A percentile compares a stretch with the other conserved stretches of the same genome.
phyloP scores from a whole-genome alignment of 1,140 invertebrate genomes.

The Brachionus rotundiformis region DNA sequence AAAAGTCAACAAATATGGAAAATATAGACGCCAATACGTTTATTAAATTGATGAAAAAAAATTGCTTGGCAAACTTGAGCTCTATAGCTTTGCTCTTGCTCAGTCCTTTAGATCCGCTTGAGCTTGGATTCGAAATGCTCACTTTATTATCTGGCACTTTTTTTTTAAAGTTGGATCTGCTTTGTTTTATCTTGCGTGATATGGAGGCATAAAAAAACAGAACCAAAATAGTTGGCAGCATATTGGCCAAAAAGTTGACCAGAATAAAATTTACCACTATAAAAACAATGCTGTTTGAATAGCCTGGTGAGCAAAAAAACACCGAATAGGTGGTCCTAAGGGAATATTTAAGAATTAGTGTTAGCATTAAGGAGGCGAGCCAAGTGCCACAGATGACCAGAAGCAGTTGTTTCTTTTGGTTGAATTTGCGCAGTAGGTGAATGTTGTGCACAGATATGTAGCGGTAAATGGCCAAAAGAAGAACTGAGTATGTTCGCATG shows the following conservation, averaged over 20 bases:
- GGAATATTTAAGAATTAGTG: not conserved
- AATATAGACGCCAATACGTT: not conserved
- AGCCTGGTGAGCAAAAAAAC: conserved; percentile 21
- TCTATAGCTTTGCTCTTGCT: not conserved
- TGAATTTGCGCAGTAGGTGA: not conserved
- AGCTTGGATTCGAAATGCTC: not conserved
- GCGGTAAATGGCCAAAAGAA: conserved; percentile 9
- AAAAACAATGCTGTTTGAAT: not conserved
- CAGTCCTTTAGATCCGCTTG: not conserved
- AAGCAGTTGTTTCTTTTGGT: not conserved
- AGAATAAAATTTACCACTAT: not conserved
- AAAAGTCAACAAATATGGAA: not conserved
- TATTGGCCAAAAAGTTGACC: not conserved
- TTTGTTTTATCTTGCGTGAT: not conserved
- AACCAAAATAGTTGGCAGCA: not conserved
- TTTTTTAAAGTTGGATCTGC: not conserved
- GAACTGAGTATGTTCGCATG: not conserved
- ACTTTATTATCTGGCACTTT: not conserved
- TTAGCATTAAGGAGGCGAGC: not conserved
- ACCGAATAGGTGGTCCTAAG: not conserved
- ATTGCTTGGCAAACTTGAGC: conserved; percentile 15
- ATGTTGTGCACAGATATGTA: not conserved
- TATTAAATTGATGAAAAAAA: conserved; percentile 3
- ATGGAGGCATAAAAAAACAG: not conserved
- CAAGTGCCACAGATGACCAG: not conserved